Conservation (phyloP, 2,113 vertebrate genomes). For the Sarotherodon lohbergeri region DNA sequence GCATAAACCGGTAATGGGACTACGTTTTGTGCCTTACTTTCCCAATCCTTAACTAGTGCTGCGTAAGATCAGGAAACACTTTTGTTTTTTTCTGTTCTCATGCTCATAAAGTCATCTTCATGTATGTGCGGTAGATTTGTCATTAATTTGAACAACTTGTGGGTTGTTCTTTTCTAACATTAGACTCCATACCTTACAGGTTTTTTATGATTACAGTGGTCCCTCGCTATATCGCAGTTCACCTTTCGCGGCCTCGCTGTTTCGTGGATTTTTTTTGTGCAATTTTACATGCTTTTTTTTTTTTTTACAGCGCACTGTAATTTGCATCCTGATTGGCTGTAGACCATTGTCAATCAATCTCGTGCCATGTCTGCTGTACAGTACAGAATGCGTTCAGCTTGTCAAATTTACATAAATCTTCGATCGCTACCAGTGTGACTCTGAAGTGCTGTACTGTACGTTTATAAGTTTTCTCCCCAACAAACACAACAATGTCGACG, state of each 20-base stretch:
- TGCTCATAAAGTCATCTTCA: neutral
- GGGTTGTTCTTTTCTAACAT: neutral
- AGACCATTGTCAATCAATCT: neutral
- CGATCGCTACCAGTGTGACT: fast-evolving
- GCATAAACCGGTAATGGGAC: fast-evolving
- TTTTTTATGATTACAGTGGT: neutral
- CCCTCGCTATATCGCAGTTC: fast-evolving
- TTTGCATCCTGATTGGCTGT: neutral
- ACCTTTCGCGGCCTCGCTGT: fast-evolving
- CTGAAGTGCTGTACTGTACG: fast-evolving
- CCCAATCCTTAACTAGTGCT: neutral
- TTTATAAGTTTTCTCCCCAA: neutral
- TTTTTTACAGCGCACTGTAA: neutral
- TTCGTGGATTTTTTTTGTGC: neutral
- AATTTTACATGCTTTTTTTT: neutral
- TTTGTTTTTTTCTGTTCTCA: neutral
- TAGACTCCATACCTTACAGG: neutral
- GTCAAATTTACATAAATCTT: neutral
- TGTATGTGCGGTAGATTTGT: neutral
- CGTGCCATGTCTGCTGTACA: fast-evolving
- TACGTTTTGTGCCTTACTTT: neutral
- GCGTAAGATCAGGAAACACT: neutral
- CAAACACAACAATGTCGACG: neutral
- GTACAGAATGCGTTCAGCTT: neutral
- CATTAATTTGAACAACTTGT: neutral